Evolutionary conservation across 1,140 invertebrate species (phyloP), one percentile per base, ranked within the genome.

Genomic region (Nixonia krombeini): DNA sequence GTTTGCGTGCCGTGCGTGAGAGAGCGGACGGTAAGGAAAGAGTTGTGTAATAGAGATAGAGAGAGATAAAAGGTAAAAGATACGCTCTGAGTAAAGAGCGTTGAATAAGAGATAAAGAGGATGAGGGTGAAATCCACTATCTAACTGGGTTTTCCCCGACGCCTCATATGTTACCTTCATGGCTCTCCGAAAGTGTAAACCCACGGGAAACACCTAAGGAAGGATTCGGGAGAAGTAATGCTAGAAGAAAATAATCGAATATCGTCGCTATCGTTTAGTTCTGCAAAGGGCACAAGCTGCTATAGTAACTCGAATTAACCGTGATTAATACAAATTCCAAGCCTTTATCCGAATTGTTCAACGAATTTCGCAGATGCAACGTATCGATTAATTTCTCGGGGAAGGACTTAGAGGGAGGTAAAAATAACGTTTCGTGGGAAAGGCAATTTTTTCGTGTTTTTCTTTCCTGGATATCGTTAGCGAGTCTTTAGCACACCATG

Each of bases 71-170:
- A 56, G 46, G 31, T 50, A 28, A 58, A 50, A 58, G 38, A 50
- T 45, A 35, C 55, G 44, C 40, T 21, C 45, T 33, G 45, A 50
- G 38, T 50, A 58, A 58, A 58, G 55, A 58, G 45, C 45, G 45
- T 45, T 58, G 55, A 58, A 58, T 58, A 58, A 58, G 55, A 50
- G 55, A 50, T 49, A 58, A 58, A 58, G 45, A 42, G 55, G 18
- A 44, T 35, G 45, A 50, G 45, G 45, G 13, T 49, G 38, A 49
- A 58, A 58, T 58, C 55, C 46, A 58, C 55, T 58, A 58, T 41
- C 55, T 42, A 58, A 58, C 55, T 58, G 28, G 28, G 55, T 50
- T 58, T 58, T 58, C 55, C 55, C 55, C 23, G 42, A 45, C 45
- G 55, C 35, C 53, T 57, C 53, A 33, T 57, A 57, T 42, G 53